Conservation (phyloP, 2,113 vertebrate genomes). For the Buteo buteo region DNA sequence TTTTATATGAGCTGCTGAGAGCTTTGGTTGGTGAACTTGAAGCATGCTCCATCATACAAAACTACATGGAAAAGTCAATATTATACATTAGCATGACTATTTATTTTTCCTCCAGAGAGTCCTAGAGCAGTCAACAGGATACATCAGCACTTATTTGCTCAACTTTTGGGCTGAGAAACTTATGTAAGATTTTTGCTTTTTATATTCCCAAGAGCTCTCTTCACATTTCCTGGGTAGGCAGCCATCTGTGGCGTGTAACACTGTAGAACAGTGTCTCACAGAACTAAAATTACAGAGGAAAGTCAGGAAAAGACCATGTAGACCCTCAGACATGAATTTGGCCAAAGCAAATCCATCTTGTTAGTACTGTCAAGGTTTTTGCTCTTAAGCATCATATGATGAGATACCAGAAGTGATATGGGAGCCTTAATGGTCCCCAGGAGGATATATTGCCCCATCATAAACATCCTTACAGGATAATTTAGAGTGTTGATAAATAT, state of each 20-base stretch:
- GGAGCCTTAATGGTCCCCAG: neutral
- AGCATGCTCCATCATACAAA: neutral
- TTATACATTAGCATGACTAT: neutral
- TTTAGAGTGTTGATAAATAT: neutral
- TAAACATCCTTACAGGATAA: neutral
- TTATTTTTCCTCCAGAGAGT: constrained; percentile 3
- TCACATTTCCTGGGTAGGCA: constrained; percentile 7
- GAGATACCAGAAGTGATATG: neutral
- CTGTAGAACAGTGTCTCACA: neutral
- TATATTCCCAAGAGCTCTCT: constrained; percentile 16
- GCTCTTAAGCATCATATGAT: neutral
- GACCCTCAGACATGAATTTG: neutral
- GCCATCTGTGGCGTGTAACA: constrained; percentile 29
- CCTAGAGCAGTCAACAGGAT: neutral
- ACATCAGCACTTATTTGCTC: constrained; percentile 10
- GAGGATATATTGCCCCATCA: neutral
- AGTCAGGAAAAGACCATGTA: neutral
- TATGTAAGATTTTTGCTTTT: constrained; percentile 27
- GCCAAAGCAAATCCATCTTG: neutral
- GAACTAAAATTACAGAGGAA: neutral
- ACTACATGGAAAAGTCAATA: neutral
- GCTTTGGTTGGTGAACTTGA: neutral
- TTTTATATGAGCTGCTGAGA: neutral
- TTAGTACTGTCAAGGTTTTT: neutral
- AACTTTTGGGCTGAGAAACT: constrained; percentile 29